A percentile compares a stretch with the other conserved stretches of the same genome.
Evolutionary conservation across 2,113 vertebrate genomes (phyloP).

Genomic region (Hipposideros armiger): DNA sequence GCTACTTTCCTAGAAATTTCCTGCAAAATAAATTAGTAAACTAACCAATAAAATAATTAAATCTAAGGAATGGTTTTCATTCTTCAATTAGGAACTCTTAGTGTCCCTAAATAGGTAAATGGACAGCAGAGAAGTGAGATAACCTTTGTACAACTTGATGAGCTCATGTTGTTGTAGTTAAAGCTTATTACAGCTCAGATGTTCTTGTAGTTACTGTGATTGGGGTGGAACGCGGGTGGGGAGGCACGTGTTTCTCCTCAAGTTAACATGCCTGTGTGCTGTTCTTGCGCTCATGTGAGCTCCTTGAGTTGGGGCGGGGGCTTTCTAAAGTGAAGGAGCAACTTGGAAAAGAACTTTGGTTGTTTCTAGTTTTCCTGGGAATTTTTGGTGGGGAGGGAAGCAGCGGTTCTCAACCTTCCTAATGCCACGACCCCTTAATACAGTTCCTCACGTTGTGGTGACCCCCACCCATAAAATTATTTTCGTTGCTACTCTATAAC

Average conservation of each 20-base stretch:
- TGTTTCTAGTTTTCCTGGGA: background rate
- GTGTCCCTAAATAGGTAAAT: background rate
- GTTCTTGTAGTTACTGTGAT: background rate
- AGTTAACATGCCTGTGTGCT: accelerated
- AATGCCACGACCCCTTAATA: no score
- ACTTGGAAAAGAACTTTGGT: background rate
- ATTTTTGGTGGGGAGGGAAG: background rate
- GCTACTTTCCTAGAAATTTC: conserved; percentile 46
- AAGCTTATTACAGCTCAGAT: background rate
- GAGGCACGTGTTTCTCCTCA: background rate
- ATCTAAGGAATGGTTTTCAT: conserved; percentile 18
- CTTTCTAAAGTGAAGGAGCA: background rate
- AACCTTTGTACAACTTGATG: background rate
- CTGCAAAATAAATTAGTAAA: conserved; percentile 47
- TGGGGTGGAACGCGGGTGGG: accelerated
- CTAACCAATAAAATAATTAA: background rate
- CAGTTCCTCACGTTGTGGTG: no score
- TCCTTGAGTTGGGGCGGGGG: background rate
- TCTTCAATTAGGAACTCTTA: conserved; percentile 4
- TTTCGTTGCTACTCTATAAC: no score
- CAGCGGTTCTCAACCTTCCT: no score
- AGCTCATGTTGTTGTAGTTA: accelerated
- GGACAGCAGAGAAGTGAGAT: background rate
- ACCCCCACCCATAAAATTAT: no score
- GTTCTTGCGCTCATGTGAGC: background rate